phyloP scores from a whole-genome alignment of 2,113 vertebrate genomes.

The Ondatra zibethicus region DNA sequence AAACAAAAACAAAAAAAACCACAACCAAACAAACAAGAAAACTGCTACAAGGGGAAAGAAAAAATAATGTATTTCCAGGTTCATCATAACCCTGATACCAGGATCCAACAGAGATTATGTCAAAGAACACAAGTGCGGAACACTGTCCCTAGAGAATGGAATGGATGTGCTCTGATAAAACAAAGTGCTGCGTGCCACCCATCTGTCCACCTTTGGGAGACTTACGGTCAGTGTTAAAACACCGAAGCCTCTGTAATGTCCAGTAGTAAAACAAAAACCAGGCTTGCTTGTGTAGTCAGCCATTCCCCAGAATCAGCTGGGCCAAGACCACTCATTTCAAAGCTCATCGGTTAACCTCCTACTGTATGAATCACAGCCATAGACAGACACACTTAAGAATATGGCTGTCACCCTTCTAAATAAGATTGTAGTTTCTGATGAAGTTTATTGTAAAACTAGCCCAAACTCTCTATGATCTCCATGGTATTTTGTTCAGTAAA shows the following conservation, averaged over 20 bases:
- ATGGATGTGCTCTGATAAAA: neutral
- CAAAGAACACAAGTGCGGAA: neutral
- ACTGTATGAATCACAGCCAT: neutral
- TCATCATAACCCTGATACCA: conserved; percentile 38
- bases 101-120: conserved; percentile 10
- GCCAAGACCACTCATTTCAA: neutral
- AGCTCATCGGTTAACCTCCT: neutral
- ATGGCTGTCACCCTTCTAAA: neutral
- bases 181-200: neutral
- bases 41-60: neutral
- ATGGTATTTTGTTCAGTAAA: conserved; percentile 43
- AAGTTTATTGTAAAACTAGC: conserved; percentile 8
- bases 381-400: neutral
- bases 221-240: neutral
- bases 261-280: neutral
- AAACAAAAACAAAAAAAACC: neutral
- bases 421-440: conserved; percentile 34
- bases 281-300: neutral
- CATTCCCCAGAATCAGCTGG: conserved; percentile 45
- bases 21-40: neutral
- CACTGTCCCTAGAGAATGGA: neutral
- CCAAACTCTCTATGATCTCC: neutral
- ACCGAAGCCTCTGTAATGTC: neutral
- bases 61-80: neutral
- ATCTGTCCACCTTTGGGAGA: neutral